phyloP scores from a whole-genome alignment of 2,797 vertebrate species.

The Smutsia gigantea region DNA sequence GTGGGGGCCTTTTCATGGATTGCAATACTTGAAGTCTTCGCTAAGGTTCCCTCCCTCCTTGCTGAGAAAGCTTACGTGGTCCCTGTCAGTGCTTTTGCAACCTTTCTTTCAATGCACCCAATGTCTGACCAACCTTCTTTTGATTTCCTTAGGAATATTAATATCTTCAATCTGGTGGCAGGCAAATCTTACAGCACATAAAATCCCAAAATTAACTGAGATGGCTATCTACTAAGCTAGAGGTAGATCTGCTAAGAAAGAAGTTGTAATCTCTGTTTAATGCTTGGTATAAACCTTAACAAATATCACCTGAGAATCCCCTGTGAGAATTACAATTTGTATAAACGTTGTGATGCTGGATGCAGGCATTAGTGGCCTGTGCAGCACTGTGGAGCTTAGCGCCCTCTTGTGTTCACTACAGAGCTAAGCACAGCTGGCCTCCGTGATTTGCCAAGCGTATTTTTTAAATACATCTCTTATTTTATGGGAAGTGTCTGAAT shows the following conservation, averaged over 20 bases:
- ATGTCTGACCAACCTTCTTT: neutral
- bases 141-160: neutral
- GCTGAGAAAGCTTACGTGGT: neutral
- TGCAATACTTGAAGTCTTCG: neutral
- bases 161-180: neutral
- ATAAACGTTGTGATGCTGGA: accelerated
- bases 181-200: neutral
- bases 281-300: neutral
- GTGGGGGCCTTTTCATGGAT: neutral
- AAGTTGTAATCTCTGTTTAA: neutral
- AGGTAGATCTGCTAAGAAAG: neutral
- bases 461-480: neutral
- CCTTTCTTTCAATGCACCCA: neutral
- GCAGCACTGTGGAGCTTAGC: neutral
- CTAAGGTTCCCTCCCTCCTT: neutral
- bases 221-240: neutral
- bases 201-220: slow-evolving; percentile 37
- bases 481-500: neutral
- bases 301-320: neutral
- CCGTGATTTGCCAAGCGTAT: neutral
- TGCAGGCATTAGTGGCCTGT: accelerated
- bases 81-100: neutral
- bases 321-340: neutral
- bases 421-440: neutral
- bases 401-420: slow-evolving; percentile 66